Conservation (phyloP, 2,113 vertebrate species). For the Drymodes brunneopygia region DNA sequence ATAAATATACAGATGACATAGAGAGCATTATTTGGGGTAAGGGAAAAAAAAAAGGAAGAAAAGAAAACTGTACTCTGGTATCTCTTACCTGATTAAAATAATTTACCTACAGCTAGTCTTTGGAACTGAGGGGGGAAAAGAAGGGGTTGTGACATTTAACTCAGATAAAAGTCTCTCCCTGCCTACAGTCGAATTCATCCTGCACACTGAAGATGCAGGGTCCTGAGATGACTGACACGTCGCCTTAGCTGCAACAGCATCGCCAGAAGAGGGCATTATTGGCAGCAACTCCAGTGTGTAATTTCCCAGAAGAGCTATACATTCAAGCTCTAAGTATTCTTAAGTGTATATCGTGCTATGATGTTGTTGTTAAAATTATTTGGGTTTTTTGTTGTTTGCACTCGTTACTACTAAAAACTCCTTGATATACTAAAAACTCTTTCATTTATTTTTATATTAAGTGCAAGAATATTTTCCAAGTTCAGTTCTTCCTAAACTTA, state of each 20-base stretch:
- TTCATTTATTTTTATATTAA: not conserved
- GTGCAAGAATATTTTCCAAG: not conserved
- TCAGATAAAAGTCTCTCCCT: not conserved
- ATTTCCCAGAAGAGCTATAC: conserved; percentile 55
- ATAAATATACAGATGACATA: conserved; percentile 95
- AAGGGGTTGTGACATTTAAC: not conserved
- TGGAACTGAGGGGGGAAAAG: not conserved
- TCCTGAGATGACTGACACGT: not conserved
- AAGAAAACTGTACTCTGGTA: conserved; percentile 35
- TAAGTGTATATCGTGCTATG: conserved; percentile 29
- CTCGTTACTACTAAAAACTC: not conserved
- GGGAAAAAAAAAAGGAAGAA: conserved; percentile 18
- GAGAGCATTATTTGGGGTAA: conserved; percentile 84
- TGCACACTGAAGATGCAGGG: not conserved
- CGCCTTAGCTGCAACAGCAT: conserved; percentile 25
- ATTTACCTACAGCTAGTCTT: conserved; percentile 63
- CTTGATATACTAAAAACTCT: not conserved
- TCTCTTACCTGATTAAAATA: conserved; percentile 72
- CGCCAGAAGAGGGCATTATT: conserved; percentile 78
- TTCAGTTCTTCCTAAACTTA: not conserved
- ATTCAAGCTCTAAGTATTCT: conserved; percentile 55
- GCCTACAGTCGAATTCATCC: not conserved
- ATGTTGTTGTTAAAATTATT: conserved; percentile 43
- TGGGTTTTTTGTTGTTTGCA: not conserved
- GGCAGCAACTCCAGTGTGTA: conserved; percentile 23